Conservation (phyloP, 2,113 vertebrate species). For the Heloderma charlesbogerti region DNA sequence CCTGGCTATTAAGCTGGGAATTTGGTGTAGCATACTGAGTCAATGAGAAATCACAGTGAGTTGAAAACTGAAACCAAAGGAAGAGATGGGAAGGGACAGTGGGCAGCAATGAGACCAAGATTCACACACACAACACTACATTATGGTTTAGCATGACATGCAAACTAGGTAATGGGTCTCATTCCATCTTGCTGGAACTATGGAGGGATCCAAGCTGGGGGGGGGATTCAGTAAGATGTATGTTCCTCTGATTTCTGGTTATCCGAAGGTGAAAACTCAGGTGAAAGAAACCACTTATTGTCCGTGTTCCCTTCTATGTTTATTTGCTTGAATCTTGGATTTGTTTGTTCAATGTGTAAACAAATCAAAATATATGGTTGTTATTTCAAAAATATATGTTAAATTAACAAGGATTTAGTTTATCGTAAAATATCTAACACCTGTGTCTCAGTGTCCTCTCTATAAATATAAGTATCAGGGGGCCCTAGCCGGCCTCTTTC, state of each 20-base stretch:
- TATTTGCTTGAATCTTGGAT: not conserved
- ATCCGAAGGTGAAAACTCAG: not conserved
- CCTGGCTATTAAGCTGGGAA: too few relatives aligned
- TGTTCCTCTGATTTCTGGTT: not conserved
- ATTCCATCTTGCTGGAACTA: not conserved
- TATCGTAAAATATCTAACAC: not conserved
- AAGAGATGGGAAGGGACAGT: not conserved
- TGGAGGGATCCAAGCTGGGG: not conserved
- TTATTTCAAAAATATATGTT: not conserved
- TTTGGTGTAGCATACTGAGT: not conserved
- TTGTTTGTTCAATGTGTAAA: not conserved
- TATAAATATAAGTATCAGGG: slow-evolving; percentile 56
- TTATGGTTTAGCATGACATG: not conserved
- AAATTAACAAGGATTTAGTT: not conserved
- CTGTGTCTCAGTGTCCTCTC: slow-evolving; percentile 18
- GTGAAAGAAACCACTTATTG: not conserved
- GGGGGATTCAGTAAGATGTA: not conserved
- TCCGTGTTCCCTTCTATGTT: not conserved
- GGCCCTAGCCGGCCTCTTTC: too few relatives aligned
- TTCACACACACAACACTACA: not conserved
- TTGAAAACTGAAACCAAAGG: not conserved
- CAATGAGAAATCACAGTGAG: not conserved
- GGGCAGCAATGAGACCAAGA: not conserved
- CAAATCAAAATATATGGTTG: not conserved
- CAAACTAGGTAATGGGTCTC: not conserved